Conservation (phyloP, 2,113 vertebrate species). For the Anhinga rufa region DNA sequence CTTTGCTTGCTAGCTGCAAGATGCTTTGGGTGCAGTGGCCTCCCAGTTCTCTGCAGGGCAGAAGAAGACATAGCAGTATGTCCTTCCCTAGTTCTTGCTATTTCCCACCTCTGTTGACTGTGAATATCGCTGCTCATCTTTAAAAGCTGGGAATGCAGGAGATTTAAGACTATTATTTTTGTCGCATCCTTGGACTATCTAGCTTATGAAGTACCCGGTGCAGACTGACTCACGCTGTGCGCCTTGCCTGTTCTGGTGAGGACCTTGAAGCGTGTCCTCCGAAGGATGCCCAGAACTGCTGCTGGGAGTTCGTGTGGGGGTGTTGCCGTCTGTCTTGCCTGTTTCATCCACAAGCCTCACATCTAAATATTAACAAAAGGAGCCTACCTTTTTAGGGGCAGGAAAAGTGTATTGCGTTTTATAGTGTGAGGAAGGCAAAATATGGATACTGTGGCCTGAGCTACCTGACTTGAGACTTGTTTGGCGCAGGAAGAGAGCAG, state of each 20-base stretch:
- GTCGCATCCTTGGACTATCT: not conserved
- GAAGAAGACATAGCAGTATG: not conserved
- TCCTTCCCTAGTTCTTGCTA: not conserved
- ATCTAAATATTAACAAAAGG: not conserved
- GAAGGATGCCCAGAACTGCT: not conserved
- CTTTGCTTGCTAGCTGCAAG: not conserved
- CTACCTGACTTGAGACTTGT: not conserved
- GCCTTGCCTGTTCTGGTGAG: not conserved
- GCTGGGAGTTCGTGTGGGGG: rapidly evolving
- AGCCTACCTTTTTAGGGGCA: not conserved
- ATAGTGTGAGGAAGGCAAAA: not conserved
- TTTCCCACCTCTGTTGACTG: not conserved
- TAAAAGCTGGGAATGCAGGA: not conserved
- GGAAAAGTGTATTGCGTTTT: not conserved
- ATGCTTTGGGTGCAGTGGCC: not conserved
- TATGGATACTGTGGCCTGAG: not conserved
- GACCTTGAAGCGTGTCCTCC: not conserved
- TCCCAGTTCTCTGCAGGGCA: not conserved
- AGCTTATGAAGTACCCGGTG: not conserved
- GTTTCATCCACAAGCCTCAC: rapidly evolving
- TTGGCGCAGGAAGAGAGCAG: not conserved
- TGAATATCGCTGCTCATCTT: not conserved
- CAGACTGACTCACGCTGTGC: not conserved
- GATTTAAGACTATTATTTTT: not conserved
- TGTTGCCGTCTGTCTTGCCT: not conserved